phyloP scores from a whole-genome alignment of 2,797 vertebrate species.

The Pangasius sanitwongsei region DNA sequence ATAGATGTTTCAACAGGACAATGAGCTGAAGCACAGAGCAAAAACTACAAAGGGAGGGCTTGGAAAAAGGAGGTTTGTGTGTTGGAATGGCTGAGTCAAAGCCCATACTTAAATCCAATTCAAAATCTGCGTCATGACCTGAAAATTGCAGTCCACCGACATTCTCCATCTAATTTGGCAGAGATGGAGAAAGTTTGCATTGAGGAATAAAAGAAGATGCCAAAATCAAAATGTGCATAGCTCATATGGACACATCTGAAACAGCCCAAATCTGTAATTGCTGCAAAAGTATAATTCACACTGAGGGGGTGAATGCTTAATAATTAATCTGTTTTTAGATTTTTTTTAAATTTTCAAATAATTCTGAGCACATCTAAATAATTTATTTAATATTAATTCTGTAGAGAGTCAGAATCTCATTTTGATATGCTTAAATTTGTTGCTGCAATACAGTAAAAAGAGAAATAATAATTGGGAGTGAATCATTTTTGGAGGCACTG shows the following conservation, averaged over 20 bases:
- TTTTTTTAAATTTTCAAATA: too few relatives aligned
- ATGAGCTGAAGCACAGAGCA: background rate
- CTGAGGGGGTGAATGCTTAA: too few relatives aligned
- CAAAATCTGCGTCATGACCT: background rate
- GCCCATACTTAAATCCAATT: background rate
- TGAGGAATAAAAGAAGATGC: background rate
- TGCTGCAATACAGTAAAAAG: background rate
- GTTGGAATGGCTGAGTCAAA: background rate
- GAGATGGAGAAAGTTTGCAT: background rate
- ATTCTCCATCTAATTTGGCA: background rate
- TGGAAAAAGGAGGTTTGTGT: background rate
- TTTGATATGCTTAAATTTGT: background rate
- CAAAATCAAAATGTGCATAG: background rate
- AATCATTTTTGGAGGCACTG: background rate
- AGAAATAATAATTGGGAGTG: background rate
- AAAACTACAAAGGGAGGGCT: background rate
- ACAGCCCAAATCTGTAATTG: background rate
- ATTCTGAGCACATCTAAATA: background rate
- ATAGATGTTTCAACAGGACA: background rate
- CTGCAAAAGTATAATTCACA: background rate
- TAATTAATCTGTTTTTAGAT: background rate
- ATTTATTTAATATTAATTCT: background rate
- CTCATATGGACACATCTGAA: background rate
- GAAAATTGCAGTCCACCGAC: background rate
- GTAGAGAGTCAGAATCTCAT: background rate